Conservation (phyloP, 2,797 vertebrate genomes). For the Oreochromis grahami region DNA sequence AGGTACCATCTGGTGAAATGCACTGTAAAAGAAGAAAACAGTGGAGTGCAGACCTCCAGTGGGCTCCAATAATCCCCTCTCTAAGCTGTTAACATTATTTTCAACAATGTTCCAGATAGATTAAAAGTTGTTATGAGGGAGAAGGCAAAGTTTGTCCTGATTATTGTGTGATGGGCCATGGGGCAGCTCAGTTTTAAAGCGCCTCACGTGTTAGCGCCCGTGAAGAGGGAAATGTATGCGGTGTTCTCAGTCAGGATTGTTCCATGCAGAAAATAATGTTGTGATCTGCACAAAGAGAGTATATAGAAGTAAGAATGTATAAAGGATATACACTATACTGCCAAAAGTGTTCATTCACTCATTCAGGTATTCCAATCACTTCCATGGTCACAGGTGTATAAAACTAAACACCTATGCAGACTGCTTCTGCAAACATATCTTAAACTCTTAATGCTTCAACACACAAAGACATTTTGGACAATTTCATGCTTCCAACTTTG, state of each 20-base stretch:
- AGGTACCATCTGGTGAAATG: conserved; percentile 62
- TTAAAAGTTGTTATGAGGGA: not conserved
- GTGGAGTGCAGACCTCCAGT: conserved; percentile 6
- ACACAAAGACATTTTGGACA: not conserved
- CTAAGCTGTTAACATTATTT: not conserved
- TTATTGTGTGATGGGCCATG: not conserved
- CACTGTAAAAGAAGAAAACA: conserved; percentile 32
- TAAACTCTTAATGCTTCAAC: not conserved
- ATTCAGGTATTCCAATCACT: not conserved
- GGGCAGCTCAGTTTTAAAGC: not conserved
- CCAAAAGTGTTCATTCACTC: not conserved
- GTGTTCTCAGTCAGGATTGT: not conserved
- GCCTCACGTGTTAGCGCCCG: not conserved
- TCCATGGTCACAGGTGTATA: not conserved
- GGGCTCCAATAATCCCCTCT: conserved; percentile 19
- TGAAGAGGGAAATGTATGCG: not conserved
- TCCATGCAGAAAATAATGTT: not conserved
- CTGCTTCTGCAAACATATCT: not conserved
- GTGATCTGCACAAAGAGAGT: not conserved
- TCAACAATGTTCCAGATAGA: not conserved
- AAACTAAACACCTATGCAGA: not conserved
- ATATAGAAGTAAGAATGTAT: not conserved
- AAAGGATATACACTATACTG: not conserved
- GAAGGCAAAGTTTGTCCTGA: not conserved
- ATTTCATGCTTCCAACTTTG: not conserved